Conservation (phyloP, 2,888 invertebrate genomes). For the Latheticus oryzae region DNA sequence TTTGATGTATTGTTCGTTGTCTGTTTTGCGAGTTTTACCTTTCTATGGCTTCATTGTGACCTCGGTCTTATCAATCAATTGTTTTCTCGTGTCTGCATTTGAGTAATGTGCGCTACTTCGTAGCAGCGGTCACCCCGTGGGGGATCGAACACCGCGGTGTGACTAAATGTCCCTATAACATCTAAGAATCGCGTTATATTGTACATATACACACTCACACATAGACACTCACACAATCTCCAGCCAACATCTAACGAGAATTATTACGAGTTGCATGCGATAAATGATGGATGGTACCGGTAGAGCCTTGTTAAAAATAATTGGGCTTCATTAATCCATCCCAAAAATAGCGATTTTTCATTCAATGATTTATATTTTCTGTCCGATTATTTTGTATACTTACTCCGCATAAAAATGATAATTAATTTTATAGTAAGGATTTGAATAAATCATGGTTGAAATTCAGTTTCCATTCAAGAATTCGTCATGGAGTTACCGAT, state of each 20-base stretch:
- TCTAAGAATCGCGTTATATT: conserved; percentile 48
- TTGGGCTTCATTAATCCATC: conserved; percentile 41
- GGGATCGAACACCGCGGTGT: conserved; percentile 45
- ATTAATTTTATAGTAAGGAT: conserved; percentile 38
- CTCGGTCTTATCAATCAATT: conserved; percentile 46
- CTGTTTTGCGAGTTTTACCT: too few relatives aligned
- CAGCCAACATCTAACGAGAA: conserved; percentile 43
- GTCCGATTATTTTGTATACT: conserved; percentile 39
- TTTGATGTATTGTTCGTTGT: too few relatives aligned
- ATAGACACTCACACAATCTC: conserved; percentile 38
- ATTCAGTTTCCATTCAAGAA: conserved; percentile 38
- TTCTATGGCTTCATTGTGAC: too few relatives aligned
- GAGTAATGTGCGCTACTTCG: conserved; percentile 48
- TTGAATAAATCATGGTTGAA: conserved; percentile 43
- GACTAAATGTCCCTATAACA: conserved; percentile 51
- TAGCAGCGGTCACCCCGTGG: conserved; percentile 42
- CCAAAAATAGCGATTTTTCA: conserved; percentile 36
- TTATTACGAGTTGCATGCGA: conserved; percentile 47
- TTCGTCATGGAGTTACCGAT: conserved; percentile 41
- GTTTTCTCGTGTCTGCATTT: conserved; percentile 42
- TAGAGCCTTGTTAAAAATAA: conserved; percentile 43
- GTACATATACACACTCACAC: conserved; percentile 35
- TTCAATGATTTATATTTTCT: conserved; percentile 27
- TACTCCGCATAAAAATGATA: conserved; percentile 30
- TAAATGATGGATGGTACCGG: conserved; percentile 45